Evolutionary conservation across 2,888 invertebrate species (phyloP).

Genomic region (Prosopocoilus inquinatus): DNA sequence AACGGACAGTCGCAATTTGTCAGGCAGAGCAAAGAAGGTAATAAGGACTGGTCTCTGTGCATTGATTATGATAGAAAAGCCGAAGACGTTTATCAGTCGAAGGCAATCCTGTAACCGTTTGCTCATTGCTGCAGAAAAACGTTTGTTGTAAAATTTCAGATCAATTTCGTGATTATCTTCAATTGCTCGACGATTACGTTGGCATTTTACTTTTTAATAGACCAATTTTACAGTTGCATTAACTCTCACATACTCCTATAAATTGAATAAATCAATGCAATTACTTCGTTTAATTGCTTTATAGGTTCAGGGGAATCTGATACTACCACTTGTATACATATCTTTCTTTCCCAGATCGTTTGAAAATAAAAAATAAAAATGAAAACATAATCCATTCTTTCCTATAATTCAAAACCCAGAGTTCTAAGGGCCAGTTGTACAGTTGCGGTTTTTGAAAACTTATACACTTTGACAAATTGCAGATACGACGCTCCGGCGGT

Average conservation of each 20-base stretch:
- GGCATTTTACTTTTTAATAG: constrained; percentile 3
- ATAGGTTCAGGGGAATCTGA: no score
- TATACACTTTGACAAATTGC: no score
- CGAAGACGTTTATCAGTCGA: neutral
- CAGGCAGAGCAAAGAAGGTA: constrained; percentile 13
- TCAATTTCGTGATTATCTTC: constrained; percentile 5
- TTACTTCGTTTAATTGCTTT: no score
- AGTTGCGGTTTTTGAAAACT: no score
- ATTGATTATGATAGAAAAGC: constrained; percentile 24
- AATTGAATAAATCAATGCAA: no score
- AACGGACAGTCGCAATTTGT: constrained; percentile 21
- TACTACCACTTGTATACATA: no score
- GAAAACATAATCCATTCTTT: no score
- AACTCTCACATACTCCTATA: neutral
- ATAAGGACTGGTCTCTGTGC: constrained; percentile 8
- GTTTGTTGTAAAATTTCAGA: constrained; percentile 1
- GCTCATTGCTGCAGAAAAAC: neutral
- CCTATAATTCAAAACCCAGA: no score
- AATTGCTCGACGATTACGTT: constrained; percentile 2
- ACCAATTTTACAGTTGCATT: constrained; percentile 2
- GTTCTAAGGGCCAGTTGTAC: no score
- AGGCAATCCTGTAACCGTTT: neutral
- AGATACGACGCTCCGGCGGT: no score
- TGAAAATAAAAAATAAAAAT: no score
- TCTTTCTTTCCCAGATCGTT: no score